Evolutionary conservation across 2,113 vertebrate species (phyloP), one percentile per base, ranked within the genome.

Genomic region (Entomyzon cyanotis): DNA sequence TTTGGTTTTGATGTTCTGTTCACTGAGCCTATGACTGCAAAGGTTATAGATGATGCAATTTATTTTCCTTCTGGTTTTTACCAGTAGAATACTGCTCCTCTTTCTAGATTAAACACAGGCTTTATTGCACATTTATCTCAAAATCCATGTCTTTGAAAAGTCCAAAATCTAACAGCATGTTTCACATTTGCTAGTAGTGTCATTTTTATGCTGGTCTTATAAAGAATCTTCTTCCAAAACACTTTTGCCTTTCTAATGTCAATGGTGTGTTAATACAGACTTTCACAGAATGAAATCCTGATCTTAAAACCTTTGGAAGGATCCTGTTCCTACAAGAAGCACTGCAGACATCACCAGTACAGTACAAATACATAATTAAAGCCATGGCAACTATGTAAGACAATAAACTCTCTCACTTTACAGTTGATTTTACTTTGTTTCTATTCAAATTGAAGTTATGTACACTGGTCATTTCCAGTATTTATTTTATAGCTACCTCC

Each of bases 1-100:
- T 94, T 96, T 97, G 95, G 95, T 97, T 97, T 97, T 97, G 96
- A 96, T 93, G 90, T 97, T 97, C 96, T 97, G 91, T 97, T 95
- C 95, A 81, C 76, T 96, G 88, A 94, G 95, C 83, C 87, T 96
- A 96, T 90, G 92, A 94, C 90, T 97, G 90, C 88, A 96, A 95
- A 97, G 92, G 93, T 95, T 96, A 96, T 49, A 92, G 94, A 96
- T 96, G 95, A 96, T 94, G 93, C 96, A 96, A 95, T 96, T 94
- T 95, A 95, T 97, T 97, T 96, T 95, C 83, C 86, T 95, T 96
- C 90, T 97, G 83, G 85, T 90, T 93, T 90, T 90, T 94, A 96
- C 92, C 90, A 96, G 92, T 89, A 97, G 92, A 96, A 94, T 60
- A 78, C 76, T 87, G 88, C 79, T 93, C 68, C 88, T 96, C 92